Evolutionary conservation across 1,140 invertebrate species (phyloP), one percentile per base, ranked within the genome.

Genomic region (Bactericera cockerelli): DNA sequence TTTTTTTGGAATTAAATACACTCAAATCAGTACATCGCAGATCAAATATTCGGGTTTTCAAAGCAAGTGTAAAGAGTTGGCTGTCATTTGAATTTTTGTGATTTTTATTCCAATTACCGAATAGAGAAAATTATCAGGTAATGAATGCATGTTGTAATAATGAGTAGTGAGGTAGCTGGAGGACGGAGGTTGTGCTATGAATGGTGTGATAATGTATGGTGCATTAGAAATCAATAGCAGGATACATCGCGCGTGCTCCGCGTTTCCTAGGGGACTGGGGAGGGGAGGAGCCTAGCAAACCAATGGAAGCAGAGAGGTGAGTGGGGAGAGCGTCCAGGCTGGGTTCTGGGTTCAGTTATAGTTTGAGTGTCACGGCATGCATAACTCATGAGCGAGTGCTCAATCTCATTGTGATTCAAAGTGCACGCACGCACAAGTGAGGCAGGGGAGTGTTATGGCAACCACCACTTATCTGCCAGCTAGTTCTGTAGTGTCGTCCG

Each of bases 381-480:
- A 76, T 76, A 76, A 76, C 75, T 73, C 75, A 77, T 76, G 75
- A 76, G 74, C 42, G 42, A 16, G 6, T 49, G 42, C 42, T 49
- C 42, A 49, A 10, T 49, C 42, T 49, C 42, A 49, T 49, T 49
- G 42, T 49, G 42, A 49, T 49, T 49, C 42, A 49, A 16, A 49
- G 42, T 49, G 55, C n/a, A n/a, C 53, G 53, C 55, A 31, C 55
- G 24, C 24, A 31, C 14, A 13, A 6, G 21, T 4, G 21, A 25
- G 26, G 2, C 6, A 25, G 14, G 24, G 25, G 55, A n/a, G 26
- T 25, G 14, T 13, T 16, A 25, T 26, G 24, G 24, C 24, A 77
- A 75, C 82, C 75, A 87, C 85, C 74, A 86, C 86, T 77, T 88
- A 88, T 76, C 86, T 88, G 82, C 81, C 82, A 69, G 77, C 80